A percentile compares a stretch with the other conserved stretches of the same genome.
These are phyloP conservation scores for Sterna hirundo DNA, from an alignment of 2,113 vertebrate genomes.

Conservation along the genomic window DNA sequence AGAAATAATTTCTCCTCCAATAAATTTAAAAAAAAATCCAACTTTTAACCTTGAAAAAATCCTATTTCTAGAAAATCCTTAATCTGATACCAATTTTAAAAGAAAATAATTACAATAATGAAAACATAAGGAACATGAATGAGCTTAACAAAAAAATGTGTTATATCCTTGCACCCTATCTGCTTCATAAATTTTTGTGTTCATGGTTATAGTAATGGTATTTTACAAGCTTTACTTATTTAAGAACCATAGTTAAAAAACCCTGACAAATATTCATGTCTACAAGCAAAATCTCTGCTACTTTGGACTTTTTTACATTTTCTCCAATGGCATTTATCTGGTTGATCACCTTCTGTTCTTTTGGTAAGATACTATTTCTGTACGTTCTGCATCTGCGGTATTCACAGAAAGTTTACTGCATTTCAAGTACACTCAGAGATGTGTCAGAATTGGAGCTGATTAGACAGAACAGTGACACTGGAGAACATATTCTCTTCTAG, in stretches of 20 bases:
- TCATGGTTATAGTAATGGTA: not conserved
- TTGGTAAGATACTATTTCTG: conserved; percentile 16
- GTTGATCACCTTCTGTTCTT: conserved; percentile 58
- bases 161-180: not conserved
- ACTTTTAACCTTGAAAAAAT: not conserved
- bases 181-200: not conserved
- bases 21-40: not conserved
- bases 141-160: not conserved
- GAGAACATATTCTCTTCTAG: conserved; percentile 34
- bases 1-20: not conserved
- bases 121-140: not conserved
- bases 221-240: not conserved
- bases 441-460: conserved; percentile 61
- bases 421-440: conserved; percentile 55
- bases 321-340: not conserved
- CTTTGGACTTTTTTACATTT: not conserved
- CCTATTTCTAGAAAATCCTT: not conserved
- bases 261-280: not conserved
- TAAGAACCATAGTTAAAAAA: not conserved
- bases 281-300: not conserved
- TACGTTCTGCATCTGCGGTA: not conserved
- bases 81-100: not conserved
- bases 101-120: not conserved
- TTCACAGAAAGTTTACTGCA: conserved; percentile 35
- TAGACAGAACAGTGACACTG: conserved; percentile 27